These are phyloP conservation scores for Myiozetetes cayanensis DNA, from an alignment of 2,113 vertebrate genomes.

Conservation along the genomic window DNA sequence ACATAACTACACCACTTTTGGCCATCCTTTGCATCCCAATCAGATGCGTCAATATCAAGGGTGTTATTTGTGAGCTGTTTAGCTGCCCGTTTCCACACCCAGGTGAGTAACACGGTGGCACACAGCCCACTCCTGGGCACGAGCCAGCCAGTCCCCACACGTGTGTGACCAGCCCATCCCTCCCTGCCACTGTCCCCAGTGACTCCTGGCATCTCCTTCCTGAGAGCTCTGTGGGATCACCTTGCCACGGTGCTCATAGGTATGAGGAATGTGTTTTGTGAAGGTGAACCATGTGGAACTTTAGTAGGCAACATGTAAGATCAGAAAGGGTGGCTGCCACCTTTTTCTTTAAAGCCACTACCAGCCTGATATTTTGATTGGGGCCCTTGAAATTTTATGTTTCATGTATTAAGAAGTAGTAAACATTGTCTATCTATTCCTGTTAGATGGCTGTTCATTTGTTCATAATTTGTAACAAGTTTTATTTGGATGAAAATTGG, in stretches of 20 bases:
- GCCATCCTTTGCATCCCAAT: background rate
- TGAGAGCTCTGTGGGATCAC: background rate
- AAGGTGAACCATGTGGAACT: background rate
- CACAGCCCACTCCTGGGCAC: fast-evolving
- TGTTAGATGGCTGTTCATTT: background rate
- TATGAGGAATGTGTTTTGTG: fast-evolving
- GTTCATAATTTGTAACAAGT: background rate
- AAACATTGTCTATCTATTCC: background rate
- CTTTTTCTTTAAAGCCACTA: background rate
- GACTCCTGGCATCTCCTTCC: background rate
- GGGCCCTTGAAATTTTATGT: background rate
- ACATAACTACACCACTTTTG: background rate
- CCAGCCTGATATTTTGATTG: background rate
- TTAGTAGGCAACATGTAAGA: background rate
- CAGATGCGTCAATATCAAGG: fast-evolving
- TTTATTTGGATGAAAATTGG: background rate
- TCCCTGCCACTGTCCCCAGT: background rate
- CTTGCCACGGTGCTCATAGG: background rate
- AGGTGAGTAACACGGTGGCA: background rate
- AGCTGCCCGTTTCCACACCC: too few species aligned
- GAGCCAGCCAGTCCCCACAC: background rate
- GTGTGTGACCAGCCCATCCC: background rate
- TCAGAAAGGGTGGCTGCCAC: background rate
- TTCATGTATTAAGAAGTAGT: background rate
- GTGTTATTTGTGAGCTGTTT: background rate